Evolutionary conservation across 2,888 invertebrate species (phyloP).

Genomic region (Axea sp.): DNA sequence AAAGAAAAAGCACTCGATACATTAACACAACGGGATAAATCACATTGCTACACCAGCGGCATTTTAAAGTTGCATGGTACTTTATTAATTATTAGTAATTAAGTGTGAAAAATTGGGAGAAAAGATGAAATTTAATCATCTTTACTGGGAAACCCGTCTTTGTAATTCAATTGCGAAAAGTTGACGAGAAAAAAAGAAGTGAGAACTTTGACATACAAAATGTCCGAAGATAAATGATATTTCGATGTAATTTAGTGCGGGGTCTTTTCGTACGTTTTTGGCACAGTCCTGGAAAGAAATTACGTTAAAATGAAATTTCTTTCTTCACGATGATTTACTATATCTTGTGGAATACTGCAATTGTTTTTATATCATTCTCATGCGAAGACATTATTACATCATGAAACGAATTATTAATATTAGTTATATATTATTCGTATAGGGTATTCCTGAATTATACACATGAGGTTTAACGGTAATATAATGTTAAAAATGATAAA

Average conservation of each 20-base stretch:
- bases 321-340: constrained; percentile 35
- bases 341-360: constrained; percentile 11
- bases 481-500: no score
- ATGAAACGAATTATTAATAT: no score
- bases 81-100: constrained; percentile 42
- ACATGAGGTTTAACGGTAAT: no score
- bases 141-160: constrained; percentile 13
- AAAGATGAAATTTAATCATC: constrained; percentile 51
- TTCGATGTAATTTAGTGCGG: constrained; percentile 48
- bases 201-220: constrained; percentile 32
- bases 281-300: constrained; percentile 19
- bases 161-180: constrained; percentile 46
- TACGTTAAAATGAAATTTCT: constrained; percentile 49
- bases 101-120: constrained; percentile 30
- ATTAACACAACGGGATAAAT: constrained; percentile 1
- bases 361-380: constrained; percentile 42
- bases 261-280: constrained; percentile 40
- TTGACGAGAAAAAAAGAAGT: constrained; percentile 21
- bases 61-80: constrained; percentile 18
- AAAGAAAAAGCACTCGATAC: background rate
- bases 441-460: no score
- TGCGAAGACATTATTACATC: no score
- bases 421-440: no score
- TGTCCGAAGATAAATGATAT: constrained; percentile 54
- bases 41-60: constrained; percentile 6